These are phyloP conservation scores for Fragum whitleyi DNA, from an alignment of 2,888 invertebrate species.

Conservation along the genomic window DNA sequence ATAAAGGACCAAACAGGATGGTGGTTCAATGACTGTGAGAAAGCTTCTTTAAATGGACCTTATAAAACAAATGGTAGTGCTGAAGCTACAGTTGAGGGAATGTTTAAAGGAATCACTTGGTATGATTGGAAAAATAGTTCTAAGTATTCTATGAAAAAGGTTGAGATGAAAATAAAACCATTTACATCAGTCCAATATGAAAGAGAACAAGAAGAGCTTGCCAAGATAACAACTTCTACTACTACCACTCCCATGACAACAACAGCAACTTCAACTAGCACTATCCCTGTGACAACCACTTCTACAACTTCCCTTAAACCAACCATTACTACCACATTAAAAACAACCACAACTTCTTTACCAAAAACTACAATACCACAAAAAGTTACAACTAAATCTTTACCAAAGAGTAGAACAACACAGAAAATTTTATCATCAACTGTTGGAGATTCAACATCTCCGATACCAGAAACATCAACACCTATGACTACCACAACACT, in stretches of 20 bases:
- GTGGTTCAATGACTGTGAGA: constrained; percentile 81
- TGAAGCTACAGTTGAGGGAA: constrained; percentile 70
- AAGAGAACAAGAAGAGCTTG: constrained; percentile 37
- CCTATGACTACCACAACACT: not conserved
- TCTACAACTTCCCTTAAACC: not conserved
- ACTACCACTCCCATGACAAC: constrained; percentile 4
- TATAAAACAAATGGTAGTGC: constrained; percentile 67
- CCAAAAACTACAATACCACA: not conserved
- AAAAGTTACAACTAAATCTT: not conserved
- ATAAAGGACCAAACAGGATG: constrained; percentile 77
- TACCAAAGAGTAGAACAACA: not conserved
- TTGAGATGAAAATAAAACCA: constrained; percentile 78
- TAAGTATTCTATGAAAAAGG: constrained; percentile 73
- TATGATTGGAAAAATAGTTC: constrained; percentile 76
- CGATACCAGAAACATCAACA: not conserved
- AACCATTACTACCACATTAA: not conserved
- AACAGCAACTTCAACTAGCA: not conserved
- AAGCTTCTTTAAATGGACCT: constrained; percentile 77
- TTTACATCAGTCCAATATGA: constrained; percentile 63
- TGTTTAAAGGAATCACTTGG: constrained; percentile 78
- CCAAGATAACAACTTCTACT: not conserved
- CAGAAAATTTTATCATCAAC: no score
- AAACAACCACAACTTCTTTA: not conserved
- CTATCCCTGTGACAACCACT: not conserved
- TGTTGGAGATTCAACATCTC: no score